Conservation (phyloP, 2,797 vertebrate species). For the Emys orbicularis region DNA sequence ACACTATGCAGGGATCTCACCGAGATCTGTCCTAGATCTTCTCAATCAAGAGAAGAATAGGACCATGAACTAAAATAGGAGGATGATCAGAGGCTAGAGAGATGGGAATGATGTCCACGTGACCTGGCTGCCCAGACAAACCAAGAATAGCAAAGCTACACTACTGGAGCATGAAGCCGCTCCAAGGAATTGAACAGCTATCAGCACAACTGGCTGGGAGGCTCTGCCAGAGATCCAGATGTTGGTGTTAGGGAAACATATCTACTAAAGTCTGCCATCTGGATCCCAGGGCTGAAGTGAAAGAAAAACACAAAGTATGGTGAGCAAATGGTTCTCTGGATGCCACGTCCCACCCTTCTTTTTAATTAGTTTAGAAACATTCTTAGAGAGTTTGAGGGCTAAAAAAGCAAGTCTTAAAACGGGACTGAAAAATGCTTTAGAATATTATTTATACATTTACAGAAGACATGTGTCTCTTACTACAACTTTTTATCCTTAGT, state of each 20-base stretch:
- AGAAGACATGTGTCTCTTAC: slow-evolving; percentile 49
- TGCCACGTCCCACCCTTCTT: neutral
- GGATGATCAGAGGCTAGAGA: neutral
- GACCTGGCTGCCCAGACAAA: neutral
- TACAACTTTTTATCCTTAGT: slow-evolving; percentile 32
- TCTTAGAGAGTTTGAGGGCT: slow-evolving; percentile 35
- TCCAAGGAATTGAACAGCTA: slow-evolving; percentile 35
- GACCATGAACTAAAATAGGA: neutral
- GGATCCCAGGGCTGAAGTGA: slow-evolving; percentile 11
- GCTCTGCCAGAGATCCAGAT: slow-evolving; percentile 69
- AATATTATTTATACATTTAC: slow-evolving; percentile 47
- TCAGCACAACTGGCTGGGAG: slow-evolving; percentile 36
- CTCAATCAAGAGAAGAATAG: neutral
- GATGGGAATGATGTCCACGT: neutral
- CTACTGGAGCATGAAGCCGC: slow-evolving; percentile 36
- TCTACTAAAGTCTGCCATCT: slow-evolving; percentile 14
- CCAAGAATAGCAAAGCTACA: neutral
- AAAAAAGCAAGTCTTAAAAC: slow-evolving; percentile 42
- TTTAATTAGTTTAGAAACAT: slow-evolving; percentile 18
- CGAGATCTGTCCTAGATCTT: neutral
- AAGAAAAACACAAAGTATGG: slow-evolving; percentile 5
- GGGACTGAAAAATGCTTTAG: neutral
- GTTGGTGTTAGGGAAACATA: slow-evolving; percentile 46
- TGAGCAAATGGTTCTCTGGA: slow-evolving; percentile 25
- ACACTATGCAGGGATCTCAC: neutral